Evolutionary conservation across 2,113 vertebrate genomes (phyloP).

Genomic region (Pedetes capensis): DNA sequence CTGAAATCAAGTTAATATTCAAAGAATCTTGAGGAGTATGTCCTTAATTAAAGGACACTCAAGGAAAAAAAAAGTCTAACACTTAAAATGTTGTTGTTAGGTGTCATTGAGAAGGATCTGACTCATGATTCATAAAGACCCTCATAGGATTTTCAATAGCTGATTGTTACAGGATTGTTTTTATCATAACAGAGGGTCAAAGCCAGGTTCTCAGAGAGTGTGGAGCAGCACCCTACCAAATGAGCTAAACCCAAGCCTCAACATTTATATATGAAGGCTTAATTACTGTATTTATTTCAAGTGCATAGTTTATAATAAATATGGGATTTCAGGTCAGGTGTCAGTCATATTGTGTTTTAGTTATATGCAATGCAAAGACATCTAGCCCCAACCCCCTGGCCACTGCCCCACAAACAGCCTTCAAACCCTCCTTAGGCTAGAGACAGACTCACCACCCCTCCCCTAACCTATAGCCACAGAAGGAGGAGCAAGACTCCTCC

Average conservation of each 20-base stretch:
- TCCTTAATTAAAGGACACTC: neutral
- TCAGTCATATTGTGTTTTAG: neutral
- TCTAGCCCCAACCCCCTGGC: too few species aligned
- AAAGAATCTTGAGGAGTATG: neutral
- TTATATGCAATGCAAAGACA: neutral
- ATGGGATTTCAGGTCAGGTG: neutral
- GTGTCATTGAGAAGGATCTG: too few species aligned
- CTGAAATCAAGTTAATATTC: conserved; percentile 16
- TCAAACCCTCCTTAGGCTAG: neutral
- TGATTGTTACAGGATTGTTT: too few species aligned
- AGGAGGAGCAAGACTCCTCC: neutral
- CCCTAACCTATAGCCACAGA: neutral
- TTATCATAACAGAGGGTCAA: too few species aligned
- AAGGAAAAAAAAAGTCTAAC: too few species aligned
- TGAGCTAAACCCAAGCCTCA: too few species aligned
- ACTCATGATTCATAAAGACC: too few species aligned
- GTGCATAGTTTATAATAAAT: neutral
- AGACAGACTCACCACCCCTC: neutral
- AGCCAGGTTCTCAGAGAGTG: too few species aligned
- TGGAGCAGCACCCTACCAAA: too few species aligned
- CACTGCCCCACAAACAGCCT: neutral
- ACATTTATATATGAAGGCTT: neutral
- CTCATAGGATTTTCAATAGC: too few species aligned
- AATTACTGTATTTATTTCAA: neutral
- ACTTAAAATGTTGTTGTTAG: too few species aligned